phyloP scores from a whole-genome alignment of 2,888 invertebrate species.

The Drosophila meridiana region DNA sequence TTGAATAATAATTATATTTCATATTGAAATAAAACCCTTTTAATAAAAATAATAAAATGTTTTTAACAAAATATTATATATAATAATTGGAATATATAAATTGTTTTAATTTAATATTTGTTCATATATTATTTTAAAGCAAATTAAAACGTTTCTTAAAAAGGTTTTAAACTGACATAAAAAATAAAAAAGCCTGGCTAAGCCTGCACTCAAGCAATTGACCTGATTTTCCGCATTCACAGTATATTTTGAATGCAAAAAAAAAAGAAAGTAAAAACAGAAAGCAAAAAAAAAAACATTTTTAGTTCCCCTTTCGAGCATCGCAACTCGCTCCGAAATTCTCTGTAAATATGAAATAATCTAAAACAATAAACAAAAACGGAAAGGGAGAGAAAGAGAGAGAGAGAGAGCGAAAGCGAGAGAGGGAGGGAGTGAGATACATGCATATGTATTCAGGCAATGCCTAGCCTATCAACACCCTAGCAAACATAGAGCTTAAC shows the following conservation, averaged over 20 bases:
- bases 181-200: background rate
- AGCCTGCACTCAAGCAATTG: background rate
- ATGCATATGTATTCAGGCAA: background rate
- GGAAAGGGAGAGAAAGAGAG: background rate
- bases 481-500: background rate
- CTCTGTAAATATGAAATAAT: slow-evolving; percentile 9
- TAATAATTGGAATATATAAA: too few species aligned
- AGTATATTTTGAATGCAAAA: background rate
- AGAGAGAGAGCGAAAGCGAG: background rate
- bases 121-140: too few species aligned
- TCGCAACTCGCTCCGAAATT: background rate
- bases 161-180: too few species aligned
- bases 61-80: too few species aligned
- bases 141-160: too few species aligned
- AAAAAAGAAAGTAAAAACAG: background rate
- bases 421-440: background rate
- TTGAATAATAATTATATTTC: too few species aligned
- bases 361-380: slow-evolving; percentile 2
- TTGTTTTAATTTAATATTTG: too few species aligned
- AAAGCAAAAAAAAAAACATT: background rate
- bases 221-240: background rate
- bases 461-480: slow-evolving; percentile 2
- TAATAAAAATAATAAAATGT: too few species aligned
- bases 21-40: too few species aligned
- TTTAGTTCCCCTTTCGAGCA: background rate